phyloP scores from a whole-genome alignment of 1,140 invertebrate genomes.

The Ruditapes philippinarum region DNA sequence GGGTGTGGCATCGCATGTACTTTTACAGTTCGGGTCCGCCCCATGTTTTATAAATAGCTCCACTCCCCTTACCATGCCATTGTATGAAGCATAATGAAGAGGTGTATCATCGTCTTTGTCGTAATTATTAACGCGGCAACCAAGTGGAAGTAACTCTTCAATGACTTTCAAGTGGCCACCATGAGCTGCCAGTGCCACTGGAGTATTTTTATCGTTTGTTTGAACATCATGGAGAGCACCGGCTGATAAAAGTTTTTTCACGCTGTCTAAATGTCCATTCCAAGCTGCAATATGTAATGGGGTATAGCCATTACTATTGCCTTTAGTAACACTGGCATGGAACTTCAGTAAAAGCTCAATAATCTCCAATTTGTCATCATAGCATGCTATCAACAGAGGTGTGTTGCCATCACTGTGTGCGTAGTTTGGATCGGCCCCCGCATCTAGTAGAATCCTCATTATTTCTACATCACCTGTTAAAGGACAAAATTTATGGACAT shows the following conservation, averaged over 20 bases:
- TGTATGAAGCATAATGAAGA: slow-evolving; percentile 81
- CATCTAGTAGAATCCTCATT: slow-evolving; percentile 72
- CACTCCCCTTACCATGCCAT: slow-evolving; percentile 75
- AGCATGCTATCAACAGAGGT: slow-evolving; percentile 73
- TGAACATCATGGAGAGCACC: slow-evolving; percentile 72
- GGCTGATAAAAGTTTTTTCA: slow-evolving; percentile 69
- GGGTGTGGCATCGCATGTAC: slow-evolving; percentile 74
- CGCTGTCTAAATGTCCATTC: slow-evolving; percentile 75
- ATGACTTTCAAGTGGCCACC: slow-evolving; percentile 70
- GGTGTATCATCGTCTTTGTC: slow-evolving; percentile 82
- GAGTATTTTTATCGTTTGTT: slow-evolving; percentile 79
- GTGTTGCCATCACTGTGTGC: slow-evolving; percentile 68
- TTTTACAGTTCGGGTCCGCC: slow-evolving; percentile 77
- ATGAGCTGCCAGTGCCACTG: slow-evolving; percentile 79
- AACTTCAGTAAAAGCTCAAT: slow-evolving; percentile 71
- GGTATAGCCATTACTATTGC: slow-evolving; percentile 72
- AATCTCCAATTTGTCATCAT: slow-evolving; percentile 64
- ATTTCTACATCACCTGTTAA: slow-evolving; percentile 72
- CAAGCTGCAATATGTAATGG: slow-evolving; percentile 80
- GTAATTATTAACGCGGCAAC: slow-evolving; percentile 80
- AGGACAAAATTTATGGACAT: too few species aligned
- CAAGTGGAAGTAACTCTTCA: slow-evolving; percentile 75
- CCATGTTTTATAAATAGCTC: slow-evolving; percentile 74
- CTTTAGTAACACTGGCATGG: slow-evolving; percentile 68
- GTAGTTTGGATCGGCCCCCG: slow-evolving; percentile 77